Percentiles rank a stretch among this genome's conserved stretches.
Evolutionary conservation across 1,140 invertebrate species (phyloP).

Genomic region (Triops cancriformis): DNA sequence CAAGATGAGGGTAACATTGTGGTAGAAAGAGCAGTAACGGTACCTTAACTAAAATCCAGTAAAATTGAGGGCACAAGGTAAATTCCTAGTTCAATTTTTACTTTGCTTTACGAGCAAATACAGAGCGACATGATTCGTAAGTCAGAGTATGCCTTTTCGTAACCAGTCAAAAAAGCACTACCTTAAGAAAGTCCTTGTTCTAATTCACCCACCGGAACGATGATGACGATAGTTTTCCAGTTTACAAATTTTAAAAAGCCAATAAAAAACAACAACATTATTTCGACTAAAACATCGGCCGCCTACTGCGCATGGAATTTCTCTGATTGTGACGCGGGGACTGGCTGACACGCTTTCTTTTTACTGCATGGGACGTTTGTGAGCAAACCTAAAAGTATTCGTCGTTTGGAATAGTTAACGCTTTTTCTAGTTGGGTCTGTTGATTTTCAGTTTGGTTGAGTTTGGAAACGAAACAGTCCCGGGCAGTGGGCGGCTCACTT

Average conservation of each 20-base stretch:
- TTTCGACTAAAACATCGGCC: neutral
- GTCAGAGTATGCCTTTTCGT: too few species aligned
- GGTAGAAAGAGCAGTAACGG: too few species aligned
- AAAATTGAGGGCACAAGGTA: too few species aligned
- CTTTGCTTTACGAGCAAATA: too few species aligned
- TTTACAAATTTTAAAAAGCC: neutral
- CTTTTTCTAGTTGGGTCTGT: neutral
- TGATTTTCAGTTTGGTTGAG: neutral
- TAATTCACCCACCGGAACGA: too few species aligned
- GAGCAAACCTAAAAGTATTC: neutral
- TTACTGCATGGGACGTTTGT: neutral
- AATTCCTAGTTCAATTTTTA: too few species aligned
- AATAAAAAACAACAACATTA: neutral
- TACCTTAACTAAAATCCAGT: too few species aligned
- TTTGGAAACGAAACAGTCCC: neutral
- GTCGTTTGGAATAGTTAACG: neutral
- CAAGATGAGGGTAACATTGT: too few species aligned
- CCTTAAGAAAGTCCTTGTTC: too few species aligned
- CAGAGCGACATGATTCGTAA: too few species aligned
- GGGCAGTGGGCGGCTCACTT: constrained; percentile 14
- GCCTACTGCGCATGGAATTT: neutral
- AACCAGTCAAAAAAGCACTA: too few species aligned
- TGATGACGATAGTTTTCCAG: too few species aligned
- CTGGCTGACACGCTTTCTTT: neutral
- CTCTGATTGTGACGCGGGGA: neutral